Percentiles rank a stretch among this genome's conserved stretches.
phyloP scores from a whole-genome alignment of 1,140 invertebrate genomes.

The Aradophagus sp. region DNA sequence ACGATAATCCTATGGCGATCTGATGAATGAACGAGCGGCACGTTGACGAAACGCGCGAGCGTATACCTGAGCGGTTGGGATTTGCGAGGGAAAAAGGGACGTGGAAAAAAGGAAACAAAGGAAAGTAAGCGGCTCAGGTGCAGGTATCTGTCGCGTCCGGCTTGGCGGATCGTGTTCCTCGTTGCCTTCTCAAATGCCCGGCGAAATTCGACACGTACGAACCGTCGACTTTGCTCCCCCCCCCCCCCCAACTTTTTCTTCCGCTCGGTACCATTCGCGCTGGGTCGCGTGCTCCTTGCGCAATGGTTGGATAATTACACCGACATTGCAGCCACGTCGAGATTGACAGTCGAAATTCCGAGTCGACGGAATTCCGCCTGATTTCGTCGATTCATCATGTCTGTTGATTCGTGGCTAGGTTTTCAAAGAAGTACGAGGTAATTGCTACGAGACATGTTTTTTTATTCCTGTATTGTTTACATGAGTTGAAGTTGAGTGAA shows the following conservation, averaged over 20 bases:
- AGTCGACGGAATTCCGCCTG: too few relatives aligned
- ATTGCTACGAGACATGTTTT: too few relatives aligned
- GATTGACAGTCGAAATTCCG: too few relatives aligned
- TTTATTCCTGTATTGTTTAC: too few relatives aligned
- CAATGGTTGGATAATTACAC: constrained; percentile 7
- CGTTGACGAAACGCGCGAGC: constrained; percentile 12
- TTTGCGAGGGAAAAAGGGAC: constrained; percentile 15
- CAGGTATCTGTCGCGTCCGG: constrained; percentile 70
- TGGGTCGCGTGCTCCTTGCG: constrained; percentile 4
- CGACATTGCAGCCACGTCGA: not conserved
- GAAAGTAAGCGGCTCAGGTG: constrained; percentile 72
- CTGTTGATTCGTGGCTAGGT: too few relatives aligned
- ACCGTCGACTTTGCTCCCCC: constrained; percentile 67
- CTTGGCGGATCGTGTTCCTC: constrained; percentile 72
- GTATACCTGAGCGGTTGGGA: constrained; percentile 19
- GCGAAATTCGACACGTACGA: constrained; percentile 72
- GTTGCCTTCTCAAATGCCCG: constrained; percentile 70
- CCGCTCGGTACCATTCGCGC: constrained; percentile 5
- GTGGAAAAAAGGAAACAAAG: constrained; percentile 40
- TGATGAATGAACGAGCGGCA: constrained; percentile 34
- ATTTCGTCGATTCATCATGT: too few relatives aligned
- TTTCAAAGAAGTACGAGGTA: too few relatives aligned
- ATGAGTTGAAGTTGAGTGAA: too few relatives aligned
- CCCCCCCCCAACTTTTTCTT: constrained; percentile 56
- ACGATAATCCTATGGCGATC: constrained; percentile 18